Evolutionary conservation across 1,140 invertebrate species (phyloP).

Genomic region (Bombus consobrinus): DNA sequence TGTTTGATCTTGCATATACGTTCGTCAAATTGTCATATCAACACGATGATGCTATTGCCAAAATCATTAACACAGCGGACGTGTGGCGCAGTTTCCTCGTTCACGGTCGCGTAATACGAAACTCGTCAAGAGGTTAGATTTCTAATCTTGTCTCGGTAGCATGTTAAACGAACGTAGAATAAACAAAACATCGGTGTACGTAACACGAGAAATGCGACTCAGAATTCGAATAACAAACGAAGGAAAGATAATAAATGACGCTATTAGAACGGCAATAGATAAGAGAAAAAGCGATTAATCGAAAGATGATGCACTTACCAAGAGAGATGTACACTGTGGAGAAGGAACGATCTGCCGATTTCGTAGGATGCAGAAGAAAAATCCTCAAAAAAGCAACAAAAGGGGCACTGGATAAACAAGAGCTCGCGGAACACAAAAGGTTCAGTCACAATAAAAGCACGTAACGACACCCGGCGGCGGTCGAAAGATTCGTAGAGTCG

Average conservation of each 20-base stretch:
- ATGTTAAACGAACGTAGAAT: neutral
- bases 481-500: conserved; percentile 10
- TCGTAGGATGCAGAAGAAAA: conserved; percentile 46
- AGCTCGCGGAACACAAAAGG: conserved; percentile 65
- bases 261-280: neutral
- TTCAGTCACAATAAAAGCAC: conserved; percentile 56
- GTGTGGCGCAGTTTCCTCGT: neutral
- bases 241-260: neutral
- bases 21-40: neutral
- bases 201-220: neutral
- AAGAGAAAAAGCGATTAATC: neutral
- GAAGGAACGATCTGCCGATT: neutral
- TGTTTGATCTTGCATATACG: neutral
- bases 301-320: neutral
- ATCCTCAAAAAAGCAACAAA: conserved; percentile 66
- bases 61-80: neutral
- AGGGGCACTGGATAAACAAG: conserved; percentile 54
- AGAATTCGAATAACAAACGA: neutral
- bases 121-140: neutral
- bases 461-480: conserved; percentile 60
- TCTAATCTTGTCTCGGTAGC: neutral
- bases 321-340: neutral
- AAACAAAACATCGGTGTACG: neutral
- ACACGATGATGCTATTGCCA: neutral
- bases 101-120: no score